Evolutionary conservation across 37 sponge, comb jelly and placozoan genomes (phyloP), one percentile per base, ranked within the genome.

Genomic region (Aplysina aerophoba): DNA sequence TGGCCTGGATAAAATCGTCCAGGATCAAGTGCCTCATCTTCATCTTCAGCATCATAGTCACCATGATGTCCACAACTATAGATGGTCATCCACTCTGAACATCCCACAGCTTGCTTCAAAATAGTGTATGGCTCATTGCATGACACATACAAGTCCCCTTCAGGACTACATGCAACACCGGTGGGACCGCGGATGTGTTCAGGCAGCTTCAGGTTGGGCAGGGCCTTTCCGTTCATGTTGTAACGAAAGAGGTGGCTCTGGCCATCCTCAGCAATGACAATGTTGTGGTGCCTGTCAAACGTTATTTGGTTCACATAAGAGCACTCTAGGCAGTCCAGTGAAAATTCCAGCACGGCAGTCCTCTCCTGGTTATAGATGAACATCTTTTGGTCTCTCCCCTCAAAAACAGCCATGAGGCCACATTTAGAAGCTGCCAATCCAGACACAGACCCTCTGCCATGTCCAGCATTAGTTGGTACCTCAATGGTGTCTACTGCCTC

Each of bases 111-210:
- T 5, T 38, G 39, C 74, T 30, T 15, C 35, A 30, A 20, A 8
- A 73, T 73, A 19, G 17, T 21, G 31, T 37, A 30, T 13, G 38
- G 74, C 14, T 73, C 74, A 15, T 31, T 31, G 31, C 14, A 22
- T 11, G 74, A 73, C 35, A 73, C 74, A 41, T 73, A 73, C 37
- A 73, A 41, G 31, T 73, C 74, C 12, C 74, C 74, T 5, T 22
- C 19, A 15, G 74, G 37, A 13, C 40, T 37, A 21, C 37, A 38
- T 8, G 30, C 41, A 22, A 73, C 74, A 31, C 74, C 74, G 11
- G 22, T 65, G 11, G 66, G 22, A 8, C 6, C 12, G 22, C 27
- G 30, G 5, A 37, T 41, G 17, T 20, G 15, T 58, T 58, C 17
- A 8, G 35, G 35, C 14, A 33, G 40, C 5, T 22, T 11, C 21